Conservation (phyloP, 2,797 vertebrate genomes). For the Hozukius guyotensis region DNA sequence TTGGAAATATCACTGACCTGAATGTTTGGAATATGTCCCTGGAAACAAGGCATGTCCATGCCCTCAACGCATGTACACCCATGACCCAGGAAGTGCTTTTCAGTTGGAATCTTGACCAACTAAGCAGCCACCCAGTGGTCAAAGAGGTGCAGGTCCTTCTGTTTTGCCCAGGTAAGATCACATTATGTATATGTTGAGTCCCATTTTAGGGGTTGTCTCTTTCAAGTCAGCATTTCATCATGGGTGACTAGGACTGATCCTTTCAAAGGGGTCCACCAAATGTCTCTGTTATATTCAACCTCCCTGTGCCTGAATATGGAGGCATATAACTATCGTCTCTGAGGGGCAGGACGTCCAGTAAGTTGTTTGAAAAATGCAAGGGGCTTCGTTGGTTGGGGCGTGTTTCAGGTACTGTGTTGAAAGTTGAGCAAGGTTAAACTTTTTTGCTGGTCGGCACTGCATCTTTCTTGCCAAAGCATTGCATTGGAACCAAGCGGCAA, state of each 20-base stretch:
- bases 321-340: not conserved
- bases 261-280: not conserved
- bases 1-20: constrained; percentile 90
- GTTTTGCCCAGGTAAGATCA: constrained; percentile 81
- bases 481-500: too few species aligned
- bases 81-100: constrained; percentile 75
- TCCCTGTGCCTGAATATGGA: not conserved
- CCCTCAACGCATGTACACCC: constrained; percentile 75
- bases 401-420: not conserved
- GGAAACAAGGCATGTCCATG: constrained; percentile 72
- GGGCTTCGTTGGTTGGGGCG: not conserved
- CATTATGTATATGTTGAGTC: not conserved
- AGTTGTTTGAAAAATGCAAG: not conserved
- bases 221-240: not conserved
- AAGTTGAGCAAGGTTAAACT: not conserved
- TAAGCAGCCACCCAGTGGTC: constrained; percentile 76
- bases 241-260: not conserved
- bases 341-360: not conserved
- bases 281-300: not conserved
- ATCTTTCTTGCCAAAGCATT: too few species aligned
- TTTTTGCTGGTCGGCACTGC: too few species aligned
- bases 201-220: not conserved
- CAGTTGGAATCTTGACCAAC: constrained; percentile 73
- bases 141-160: constrained; percentile 67
- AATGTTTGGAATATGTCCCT: constrained; percentile 85